phyloP scores from a whole-genome alignment of 1,140 invertebrate genomes.

The Riptortus pedestris region DNA sequence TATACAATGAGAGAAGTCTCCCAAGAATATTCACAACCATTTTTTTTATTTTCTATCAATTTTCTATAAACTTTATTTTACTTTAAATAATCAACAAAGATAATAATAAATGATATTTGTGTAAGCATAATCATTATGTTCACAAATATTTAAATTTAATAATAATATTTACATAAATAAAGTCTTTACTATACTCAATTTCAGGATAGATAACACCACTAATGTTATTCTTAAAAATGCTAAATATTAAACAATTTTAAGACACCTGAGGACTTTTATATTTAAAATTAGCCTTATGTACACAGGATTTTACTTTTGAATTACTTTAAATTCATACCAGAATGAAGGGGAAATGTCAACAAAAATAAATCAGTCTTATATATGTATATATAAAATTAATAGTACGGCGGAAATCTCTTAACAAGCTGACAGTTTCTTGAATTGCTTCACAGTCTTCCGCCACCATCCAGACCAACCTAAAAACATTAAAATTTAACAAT shows the following conservation, averaged over 20 bases:
- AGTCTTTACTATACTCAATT: too few species aligned
- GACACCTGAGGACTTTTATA: neutral
- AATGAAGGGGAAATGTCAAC: neutral
- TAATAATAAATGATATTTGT: too few species aligned
- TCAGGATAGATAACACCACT: too few species aligned
- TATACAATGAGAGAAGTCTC: neutral
- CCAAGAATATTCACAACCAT: neutral
- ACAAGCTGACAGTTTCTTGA: neutral
- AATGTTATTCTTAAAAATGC: too few species aligned
- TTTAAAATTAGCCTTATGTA: neutral
- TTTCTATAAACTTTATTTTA: neutral
- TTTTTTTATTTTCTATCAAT: neutral
- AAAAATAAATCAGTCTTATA: constrained; percentile 17
- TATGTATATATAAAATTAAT: constrained; percentile 10
- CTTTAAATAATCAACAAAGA: too few species aligned
- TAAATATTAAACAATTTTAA: neutral
- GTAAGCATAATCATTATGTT: too few species aligned
- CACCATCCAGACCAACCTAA: constrained; percentile 2
- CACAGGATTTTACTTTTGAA: neutral
- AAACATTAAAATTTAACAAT: neutral
- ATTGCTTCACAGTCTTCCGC: neutral
- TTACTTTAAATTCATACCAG: neutral
- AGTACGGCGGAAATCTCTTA: constrained; percentile 3
- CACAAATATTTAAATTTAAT: too few species aligned
- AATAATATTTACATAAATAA: too few species aligned